These are phyloP conservation scores for Nomada lathburiana DNA, from an alignment of 2,888 invertebrate genomes.

Conservation along the genomic window DNA sequence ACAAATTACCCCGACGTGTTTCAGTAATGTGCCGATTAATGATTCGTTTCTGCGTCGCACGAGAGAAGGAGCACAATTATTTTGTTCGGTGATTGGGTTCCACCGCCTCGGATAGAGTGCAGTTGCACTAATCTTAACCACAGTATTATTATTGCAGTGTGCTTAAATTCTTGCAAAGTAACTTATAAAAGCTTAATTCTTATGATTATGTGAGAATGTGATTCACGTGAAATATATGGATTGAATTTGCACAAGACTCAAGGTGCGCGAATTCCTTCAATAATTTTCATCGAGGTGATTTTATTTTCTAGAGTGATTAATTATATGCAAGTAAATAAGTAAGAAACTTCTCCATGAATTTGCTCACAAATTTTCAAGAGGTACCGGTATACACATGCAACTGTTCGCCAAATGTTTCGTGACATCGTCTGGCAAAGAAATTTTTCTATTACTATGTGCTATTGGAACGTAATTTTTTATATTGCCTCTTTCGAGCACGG, in stretches of 20 bases:
- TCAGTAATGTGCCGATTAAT: slow-evolving; percentile 62
- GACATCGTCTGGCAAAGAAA: too few relatives aligned
- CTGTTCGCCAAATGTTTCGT: not conserved
- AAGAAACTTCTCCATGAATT: too few relatives aligned
- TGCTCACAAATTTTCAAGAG: too few relatives aligned
- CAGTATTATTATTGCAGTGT: not conserved
- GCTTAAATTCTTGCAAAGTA: not conserved
- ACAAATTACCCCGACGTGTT: slow-evolving; percentile 59
- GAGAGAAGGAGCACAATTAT: not conserved
- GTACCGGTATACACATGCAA: too few relatives aligned
- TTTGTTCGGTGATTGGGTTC: slow-evolving; percentile 1
- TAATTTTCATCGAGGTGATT: too few relatives aligned
- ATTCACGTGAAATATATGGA: too few relatives aligned
- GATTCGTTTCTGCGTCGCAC: not conserved
- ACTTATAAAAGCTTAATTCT: not conserved
- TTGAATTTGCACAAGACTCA: too few relatives aligned
- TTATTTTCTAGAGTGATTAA: too few relatives aligned
- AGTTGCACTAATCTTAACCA: not conserved
- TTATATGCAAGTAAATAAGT: too few relatives aligned
- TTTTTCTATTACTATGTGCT: not conserved
- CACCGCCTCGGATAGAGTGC: not conserved
- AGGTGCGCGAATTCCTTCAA: too few relatives aligned
- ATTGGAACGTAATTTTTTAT: not conserved
- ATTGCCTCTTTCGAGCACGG: not conserved
- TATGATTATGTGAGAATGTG: too few relatives aligned